A percentile compares a stretch with the other conserved stretches of the same genome.
phyloP scores from a whole-genome alignment of 2,797 vertebrate species.

The Coracias cyanogaster region DNA sequence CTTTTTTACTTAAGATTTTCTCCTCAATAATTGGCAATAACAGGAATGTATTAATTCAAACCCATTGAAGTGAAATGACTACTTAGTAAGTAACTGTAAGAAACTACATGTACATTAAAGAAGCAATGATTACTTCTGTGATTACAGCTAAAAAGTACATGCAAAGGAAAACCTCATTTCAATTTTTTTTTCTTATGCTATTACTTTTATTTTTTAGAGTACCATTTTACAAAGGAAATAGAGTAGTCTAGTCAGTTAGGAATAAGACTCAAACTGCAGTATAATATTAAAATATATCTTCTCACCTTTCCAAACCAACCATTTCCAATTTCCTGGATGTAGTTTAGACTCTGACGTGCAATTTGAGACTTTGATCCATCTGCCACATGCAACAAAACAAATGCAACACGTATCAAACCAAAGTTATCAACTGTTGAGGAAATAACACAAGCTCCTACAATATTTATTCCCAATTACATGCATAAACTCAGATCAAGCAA shows the following conservation, averaged over 20 bases:
- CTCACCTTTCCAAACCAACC: slow-evolving; percentile 98
- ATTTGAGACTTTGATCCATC: slow-evolving; percentile 89
- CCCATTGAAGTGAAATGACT: background rate
- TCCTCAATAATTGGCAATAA: background rate
- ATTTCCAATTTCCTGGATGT: slow-evolving; percentile 96
- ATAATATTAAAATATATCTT: background rate
- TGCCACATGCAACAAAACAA: slow-evolving; percentile 65
- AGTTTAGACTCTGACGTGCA: slow-evolving; percentile 93
- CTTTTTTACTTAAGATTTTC: background rate
- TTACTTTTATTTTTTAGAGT: background rate
- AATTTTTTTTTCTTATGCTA: background rate
- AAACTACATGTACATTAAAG: background rate
- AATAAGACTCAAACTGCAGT: background rate
- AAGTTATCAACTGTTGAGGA: background rate
- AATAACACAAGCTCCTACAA: background rate
- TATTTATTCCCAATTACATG: background rate
- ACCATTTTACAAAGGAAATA: background rate
- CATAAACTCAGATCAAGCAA: background rate
- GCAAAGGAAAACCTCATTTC: background rate
- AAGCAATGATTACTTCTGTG: background rate
- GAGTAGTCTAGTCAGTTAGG: background rate
- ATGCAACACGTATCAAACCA: background rate
- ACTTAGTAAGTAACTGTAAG: background rate
- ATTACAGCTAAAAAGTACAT: background rate
- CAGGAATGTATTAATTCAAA: background rate